These are phyloP conservation scores for Prenolepis imparis DNA, from an alignment of 2,888 invertebrate species.

Conservation along the genomic window DNA sequence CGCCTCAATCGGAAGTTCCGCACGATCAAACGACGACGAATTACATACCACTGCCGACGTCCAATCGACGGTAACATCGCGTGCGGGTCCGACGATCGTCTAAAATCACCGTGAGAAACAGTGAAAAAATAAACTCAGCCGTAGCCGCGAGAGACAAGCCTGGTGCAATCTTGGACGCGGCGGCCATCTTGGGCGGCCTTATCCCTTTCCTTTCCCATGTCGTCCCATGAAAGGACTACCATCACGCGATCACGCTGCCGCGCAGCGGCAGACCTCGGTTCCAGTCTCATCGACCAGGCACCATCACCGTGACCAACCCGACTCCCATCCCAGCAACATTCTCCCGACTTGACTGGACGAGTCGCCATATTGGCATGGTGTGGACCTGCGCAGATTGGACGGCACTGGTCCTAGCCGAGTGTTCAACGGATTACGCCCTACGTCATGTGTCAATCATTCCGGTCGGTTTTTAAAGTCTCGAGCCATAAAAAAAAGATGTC, in stretches of 20 bases:
- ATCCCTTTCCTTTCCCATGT: constrained; percentile 71
- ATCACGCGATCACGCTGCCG: constrained; percentile 58
- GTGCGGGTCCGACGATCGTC: constrained; percentile 39
- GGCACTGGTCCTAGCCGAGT: constrained; percentile 49
- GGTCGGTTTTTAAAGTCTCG: not conserved
- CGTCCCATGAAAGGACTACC: not conserved
- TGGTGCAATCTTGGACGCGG: constrained; percentile 64
- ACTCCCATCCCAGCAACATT: constrained; percentile 52
- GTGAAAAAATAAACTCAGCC: constrained; percentile 51
- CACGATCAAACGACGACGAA: constrained; percentile 13
- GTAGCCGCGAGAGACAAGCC: constrained; percentile 61
- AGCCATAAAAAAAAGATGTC: not conserved
- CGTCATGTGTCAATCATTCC: constrained; percentile 61
- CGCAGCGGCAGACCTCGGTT: constrained; percentile 43
- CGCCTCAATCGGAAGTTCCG: not conserved
- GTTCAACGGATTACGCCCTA: constrained; percentile 61
- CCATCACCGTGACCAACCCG: constrained; percentile 57
- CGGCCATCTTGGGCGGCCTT: constrained; percentile 74
- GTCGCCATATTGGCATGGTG: constrained; percentile 79
- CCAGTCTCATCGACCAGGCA: constrained; percentile 80
- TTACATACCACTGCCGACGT: constrained; percentile 69
- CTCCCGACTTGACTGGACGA: constrained; percentile 41
- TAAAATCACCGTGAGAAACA: constrained; percentile 53
- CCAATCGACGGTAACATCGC: constrained; percentile 63
- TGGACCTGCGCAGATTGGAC: constrained; percentile 76